Base-by-base conservation (phyloP, 2,888 invertebrate species). In the Melikaiella ostensackeni region DNA sequence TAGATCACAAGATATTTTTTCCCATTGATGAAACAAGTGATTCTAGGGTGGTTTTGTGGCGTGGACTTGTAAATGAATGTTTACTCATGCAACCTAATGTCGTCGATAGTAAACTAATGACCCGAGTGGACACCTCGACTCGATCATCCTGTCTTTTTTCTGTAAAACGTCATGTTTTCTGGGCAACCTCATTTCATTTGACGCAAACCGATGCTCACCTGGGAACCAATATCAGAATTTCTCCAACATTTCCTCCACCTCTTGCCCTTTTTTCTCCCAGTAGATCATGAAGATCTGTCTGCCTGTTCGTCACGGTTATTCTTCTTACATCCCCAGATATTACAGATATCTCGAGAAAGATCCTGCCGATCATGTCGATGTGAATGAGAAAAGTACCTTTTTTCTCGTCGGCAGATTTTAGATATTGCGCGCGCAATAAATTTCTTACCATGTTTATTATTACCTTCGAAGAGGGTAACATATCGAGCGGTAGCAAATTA, bases 381-480 rank as follows among this genome's bases (percentile, higher is more conserved):
- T 62, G 62, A 24, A 50, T 9, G 35, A 63, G 33, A 35, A 35
- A 35, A 35, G n/a, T 64, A 13, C 19, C 19, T 66, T 66, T 27
- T 46, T 46, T 66, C 66, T 42, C 46, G 66, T 11, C 76, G 50
- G 62, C 59, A 70, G 78, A 75, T 75, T 78, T 62, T n/a, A 42
- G 38, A 38, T 57, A 59, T 66, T 66, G 30, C 46, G 24, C 42
- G 81, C 84, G 82, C 83, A 73, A 83, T 83, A 83, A 80, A 87
- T 87, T 87, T 86, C 82, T 85, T 81, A 86, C 81, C 78, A 74
- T 82, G 85, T 87, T 85, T 87, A 87, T 87, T 86, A 86, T 86
- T 87, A 85, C 85, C 80, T 79, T 66, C 42, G 35, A 38, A 46
- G 42, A 16, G 24, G 66, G 16, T 46, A 46, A 46, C 66, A 24